phyloP scores from a whole-genome alignment of 2,888 invertebrate genomes.

The Ctenicera cuprea region DNA sequence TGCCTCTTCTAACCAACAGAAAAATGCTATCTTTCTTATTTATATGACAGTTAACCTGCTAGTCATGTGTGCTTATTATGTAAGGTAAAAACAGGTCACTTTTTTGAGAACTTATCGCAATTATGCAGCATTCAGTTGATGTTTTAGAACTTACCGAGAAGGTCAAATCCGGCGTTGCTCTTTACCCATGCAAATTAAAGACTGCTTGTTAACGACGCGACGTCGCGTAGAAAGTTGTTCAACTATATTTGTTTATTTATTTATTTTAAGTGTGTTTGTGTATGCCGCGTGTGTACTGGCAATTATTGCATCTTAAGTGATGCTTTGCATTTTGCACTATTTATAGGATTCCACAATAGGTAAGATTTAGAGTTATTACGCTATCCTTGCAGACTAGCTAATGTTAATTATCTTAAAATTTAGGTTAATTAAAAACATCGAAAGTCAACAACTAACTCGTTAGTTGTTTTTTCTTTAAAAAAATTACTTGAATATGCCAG shows the following conservation, averaged over 20 bases:
- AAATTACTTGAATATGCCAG: too few species aligned
- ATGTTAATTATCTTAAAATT: too few species aligned
- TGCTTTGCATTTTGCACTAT: not conserved
- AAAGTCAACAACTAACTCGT: too few species aligned
- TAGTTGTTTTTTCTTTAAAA: too few species aligned
- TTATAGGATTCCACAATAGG: not conserved
- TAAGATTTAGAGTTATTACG: not conserved
- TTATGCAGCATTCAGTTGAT: slow-evolving; percentile 12
- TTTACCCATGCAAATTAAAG: slow-evolving; percentile 6
- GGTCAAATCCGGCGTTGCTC: slow-evolving; percentile 16
- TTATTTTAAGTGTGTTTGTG: not conserved
- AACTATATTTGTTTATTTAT: not conserved
- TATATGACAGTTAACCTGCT: slow-evolving; percentile 7
- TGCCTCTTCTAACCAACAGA: slow-evolving; percentile 1
- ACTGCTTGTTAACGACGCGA: slow-evolving; percentile 10
- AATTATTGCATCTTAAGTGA: not conserved
- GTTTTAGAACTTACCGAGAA: slow-evolving; percentile 4
- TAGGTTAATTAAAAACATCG: too few species aligned
- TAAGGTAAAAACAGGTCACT: slow-evolving; percentile 17
- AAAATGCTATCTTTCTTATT: slow-evolving; percentile 4
- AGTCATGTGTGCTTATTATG: slow-evolving; percentile 16
- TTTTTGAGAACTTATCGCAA: slow-evolving; percentile 15
- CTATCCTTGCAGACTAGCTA: too few species aligned
- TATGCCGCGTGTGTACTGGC: not conserved
- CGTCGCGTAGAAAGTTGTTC: slow-evolving; percentile 8